Percentiles rank a stretch among this genome's conserved stretches.
phyloP scores from a whole-genome alignment of 2,113 vertebrate species.

The Lepus timidus region DNA sequence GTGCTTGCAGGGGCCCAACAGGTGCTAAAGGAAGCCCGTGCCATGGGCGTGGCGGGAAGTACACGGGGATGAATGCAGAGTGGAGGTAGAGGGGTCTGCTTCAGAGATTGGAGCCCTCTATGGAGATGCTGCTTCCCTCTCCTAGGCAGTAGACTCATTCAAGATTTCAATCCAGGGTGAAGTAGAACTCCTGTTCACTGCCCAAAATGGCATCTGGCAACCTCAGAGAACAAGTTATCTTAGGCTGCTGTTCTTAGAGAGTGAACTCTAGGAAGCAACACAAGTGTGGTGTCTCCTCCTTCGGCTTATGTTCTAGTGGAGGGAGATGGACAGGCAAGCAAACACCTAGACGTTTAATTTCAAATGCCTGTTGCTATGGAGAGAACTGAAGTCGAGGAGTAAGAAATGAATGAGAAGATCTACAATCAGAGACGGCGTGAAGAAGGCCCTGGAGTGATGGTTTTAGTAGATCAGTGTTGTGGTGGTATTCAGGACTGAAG shows the following conservation, averaged over 20 bases:
- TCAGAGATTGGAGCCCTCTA: background rate
- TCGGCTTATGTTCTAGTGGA: background rate
- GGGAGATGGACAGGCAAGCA: background rate
- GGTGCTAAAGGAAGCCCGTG: background rate
- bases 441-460: background rate
- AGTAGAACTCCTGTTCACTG: background rate
- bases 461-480: background rate
- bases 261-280: background rate
- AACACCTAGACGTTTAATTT: background rate
- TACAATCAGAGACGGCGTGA: background rate
- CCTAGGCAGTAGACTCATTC: background rate
- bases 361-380: background rate
- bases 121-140: fast-evolving
- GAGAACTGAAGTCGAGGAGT: background rate
- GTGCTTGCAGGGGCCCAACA: background rate
- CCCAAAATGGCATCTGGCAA: background rate
- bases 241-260: background rate
- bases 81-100: background rate
- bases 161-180: background rate
- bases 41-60: background rate
- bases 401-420: background rate
- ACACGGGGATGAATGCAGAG: fast-evolving
- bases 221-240: background rate
- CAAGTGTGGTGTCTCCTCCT: background rate
- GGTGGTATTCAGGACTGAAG: no score